Evolutionary conservation across 2,888 invertebrate species (phyloP).

Genomic region (Perizoma affinitatum): DNA sequence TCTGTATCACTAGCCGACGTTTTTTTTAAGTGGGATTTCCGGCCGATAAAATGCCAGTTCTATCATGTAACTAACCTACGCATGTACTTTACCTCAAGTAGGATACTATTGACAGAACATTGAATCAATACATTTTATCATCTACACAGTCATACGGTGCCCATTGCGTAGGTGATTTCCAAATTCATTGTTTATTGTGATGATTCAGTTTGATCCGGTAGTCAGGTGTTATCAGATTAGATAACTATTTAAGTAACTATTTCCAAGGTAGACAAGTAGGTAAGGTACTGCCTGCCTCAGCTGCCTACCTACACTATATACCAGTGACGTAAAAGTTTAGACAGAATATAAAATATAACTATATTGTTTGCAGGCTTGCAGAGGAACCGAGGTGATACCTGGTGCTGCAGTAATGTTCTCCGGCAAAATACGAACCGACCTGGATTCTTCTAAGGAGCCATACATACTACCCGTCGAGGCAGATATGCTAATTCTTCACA

Average conservation of each 20-base stretch:
- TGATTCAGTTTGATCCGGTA: slow-evolving; percentile 15
- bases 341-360: neutral
- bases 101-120: no score
- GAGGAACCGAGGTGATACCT: slow-evolving; percentile 54
- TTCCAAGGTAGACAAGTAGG: neutral
- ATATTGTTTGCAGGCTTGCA: slow-evolving; percentile 64
- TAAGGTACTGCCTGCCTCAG: no score
- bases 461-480: slow-evolving; percentile 70
- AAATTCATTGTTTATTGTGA: slow-evolving; percentile 12
- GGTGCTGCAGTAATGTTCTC: slow-evolving; percentile 47
- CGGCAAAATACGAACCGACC: slow-evolving; percentile 52
- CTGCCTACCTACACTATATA: no score
- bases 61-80: no score
- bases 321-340: no score
- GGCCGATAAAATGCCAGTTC: no score
- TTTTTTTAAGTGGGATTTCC: no score
- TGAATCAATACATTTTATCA: slow-evolving; percentile 15
- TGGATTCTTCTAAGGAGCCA: slow-evolving; percentile 55
- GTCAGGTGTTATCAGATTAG: slow-evolving; percentile 16
- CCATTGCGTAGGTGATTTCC: slow-evolving; percentile 9
- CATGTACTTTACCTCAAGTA: no score
- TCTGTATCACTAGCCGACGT: no score
- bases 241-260: slow-evolving; percentile 5
- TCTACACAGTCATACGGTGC: neutral
- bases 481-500: slow-evolving; percentile 68